Evolutionary conservation across 2,888 invertebrate genomes (phyloP).

Genomic region (Thalpophila matura): DNA sequence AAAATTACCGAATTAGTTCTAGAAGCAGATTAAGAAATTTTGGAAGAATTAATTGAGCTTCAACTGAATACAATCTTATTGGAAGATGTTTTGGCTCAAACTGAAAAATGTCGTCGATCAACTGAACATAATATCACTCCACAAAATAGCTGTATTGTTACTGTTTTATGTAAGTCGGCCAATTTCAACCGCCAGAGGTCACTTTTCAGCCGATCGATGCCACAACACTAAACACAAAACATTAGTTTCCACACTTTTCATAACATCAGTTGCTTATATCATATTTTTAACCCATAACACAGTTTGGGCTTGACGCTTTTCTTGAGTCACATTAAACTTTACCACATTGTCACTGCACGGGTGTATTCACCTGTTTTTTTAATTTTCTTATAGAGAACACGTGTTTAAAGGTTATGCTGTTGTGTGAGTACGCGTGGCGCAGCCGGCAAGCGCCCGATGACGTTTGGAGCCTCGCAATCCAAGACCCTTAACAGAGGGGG

Average conservation of each 20-base stretch:
- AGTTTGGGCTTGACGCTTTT: constrained; percentile 42
- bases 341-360: constrained; percentile 63
- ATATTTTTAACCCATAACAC: constrained; percentile 56
- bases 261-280: constrained; percentile 64
- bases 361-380: constrained; percentile 42
- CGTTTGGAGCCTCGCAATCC: constrained; percentile 81
- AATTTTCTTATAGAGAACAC: constrained; percentile 69
- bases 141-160: constrained; percentile 63
- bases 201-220: constrained; percentile 79
- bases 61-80: constrained; percentile 65
- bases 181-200: constrained; percentile 78
- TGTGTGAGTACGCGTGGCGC: constrained; percentile 83
- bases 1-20: constrained; percentile 14
- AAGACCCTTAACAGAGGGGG: constrained; percentile 84
- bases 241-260: constrained; percentile 66
- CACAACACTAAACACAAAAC: constrained; percentile 67
- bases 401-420: constrained; percentile 75
- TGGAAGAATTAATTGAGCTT: constrained; percentile 62
- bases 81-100: constrained; percentile 69
- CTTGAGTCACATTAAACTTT: constrained; percentile 54
- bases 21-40: constrained; percentile 29
- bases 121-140: constrained; percentile 61
- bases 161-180: constrained; percentile 66
- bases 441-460: constrained; percentile 87
- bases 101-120: constrained; percentile 53